phyloP scores from a whole-genome alignment of 2,113 vertebrate genomes.

The Dissostichus mawsoni region DNA sequence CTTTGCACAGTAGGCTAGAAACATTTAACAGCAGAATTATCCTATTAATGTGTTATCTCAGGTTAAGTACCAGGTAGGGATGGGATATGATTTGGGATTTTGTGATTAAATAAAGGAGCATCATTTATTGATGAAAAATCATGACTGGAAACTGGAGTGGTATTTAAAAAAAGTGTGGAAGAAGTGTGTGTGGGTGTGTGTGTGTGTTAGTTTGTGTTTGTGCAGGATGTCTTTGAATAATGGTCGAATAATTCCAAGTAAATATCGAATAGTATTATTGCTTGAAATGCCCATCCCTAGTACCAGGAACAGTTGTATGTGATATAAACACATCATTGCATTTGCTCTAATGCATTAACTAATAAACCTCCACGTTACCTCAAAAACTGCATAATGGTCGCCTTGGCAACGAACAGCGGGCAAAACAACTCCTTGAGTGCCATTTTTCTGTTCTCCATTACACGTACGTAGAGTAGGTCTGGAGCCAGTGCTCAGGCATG shows the following conservation, averaged over 20 bases:
- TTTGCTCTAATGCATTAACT: conserved; percentile 47
- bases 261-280: no score
- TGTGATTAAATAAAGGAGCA: no score
- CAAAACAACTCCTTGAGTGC: conserved; percentile 44
- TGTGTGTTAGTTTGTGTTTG: no score
- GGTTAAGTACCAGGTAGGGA: no score
- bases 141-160: no score
- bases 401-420: conserved; percentile 27
- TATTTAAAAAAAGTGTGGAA: no score
- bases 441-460: conserved; percentile 59
- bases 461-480: conserved; percentile 41
- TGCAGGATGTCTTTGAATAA: no score
- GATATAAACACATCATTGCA: conserved; percentile 40
- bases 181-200: no score
- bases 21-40: background rate
- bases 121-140: no score
- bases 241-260: no score
- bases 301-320: background rate
- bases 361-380: conserved; percentile 5
- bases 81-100: no score
- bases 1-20: background rate
- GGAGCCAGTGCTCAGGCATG: conserved; percentile 63
- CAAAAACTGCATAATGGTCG: conserved; percentile 34
- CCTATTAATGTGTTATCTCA: no score
- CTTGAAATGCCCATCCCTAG: background rate